Base-by-base conservation (phyloP, 1,140 invertebrate genomes). In the Atta colombica region DNA sequence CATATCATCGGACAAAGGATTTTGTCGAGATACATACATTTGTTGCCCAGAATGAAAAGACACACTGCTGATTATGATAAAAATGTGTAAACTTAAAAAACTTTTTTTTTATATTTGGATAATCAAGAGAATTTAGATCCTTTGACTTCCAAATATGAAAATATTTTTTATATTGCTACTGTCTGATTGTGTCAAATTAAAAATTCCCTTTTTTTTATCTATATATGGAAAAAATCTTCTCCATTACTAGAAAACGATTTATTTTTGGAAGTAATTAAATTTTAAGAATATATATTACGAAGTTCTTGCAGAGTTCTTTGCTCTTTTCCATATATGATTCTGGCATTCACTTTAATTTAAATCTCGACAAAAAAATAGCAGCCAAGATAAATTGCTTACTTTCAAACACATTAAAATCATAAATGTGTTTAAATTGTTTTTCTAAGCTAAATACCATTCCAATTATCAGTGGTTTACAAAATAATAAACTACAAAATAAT, bases 291-390 rank as follows among this genome's bases (percentile, higher is more conserved):
- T 6, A 78, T 45, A 2, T 8, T 45, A 45, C 10, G 39, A 6
- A 78, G 10, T 49, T 14, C 63, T 18, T 31, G 28, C 18, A 63
- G 51, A 31, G 0, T 7, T 65, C 18, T 78, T 77, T 77, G 39
- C 74, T 61, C 35, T 39, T 39, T 60, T 65, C 39, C 0, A 49
- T 21, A 12, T 78, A 25, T 7, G 18, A 5, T 51, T 78, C 39
- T 31, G 60, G 35, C 5, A 78, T 25, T 25, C 39, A 65, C 51
- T 78, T 78, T 63, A 78, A 78, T 4, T 78, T 78, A 65, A 78
- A 78, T 2, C 72, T 2, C 4, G n/a, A n/a, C 8, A 77, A 77
- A 45, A n/a, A 25, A 3, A 39, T 39, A 75, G 55, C 14, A 75
- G n/a, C 39, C 35, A 60, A 6, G 12, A 53, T 72, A 28, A 16